Conservation (phyloP, 2,888 invertebrate species). For the Watsonalla cultraria region DNA sequence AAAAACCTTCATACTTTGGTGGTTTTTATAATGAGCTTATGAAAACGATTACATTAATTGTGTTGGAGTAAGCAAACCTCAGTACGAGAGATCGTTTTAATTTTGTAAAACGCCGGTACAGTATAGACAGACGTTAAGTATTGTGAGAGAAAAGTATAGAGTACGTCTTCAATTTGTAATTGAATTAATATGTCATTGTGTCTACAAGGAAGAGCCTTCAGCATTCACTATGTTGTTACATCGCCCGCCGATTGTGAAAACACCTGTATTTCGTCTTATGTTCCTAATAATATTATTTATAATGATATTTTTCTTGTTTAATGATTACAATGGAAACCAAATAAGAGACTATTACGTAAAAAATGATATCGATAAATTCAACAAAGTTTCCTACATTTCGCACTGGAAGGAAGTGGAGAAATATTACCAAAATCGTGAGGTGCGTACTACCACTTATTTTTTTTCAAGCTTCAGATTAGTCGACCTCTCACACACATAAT, state of each 20-base stretch:
- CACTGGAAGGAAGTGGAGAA: constrained; percentile 12
- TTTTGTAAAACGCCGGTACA: too few relatives aligned
- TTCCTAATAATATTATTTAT: neutral
- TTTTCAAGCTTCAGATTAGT: neutral
- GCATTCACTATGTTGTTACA: neutral
- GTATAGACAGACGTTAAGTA: too few relatives aligned
- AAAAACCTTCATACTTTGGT: too few relatives aligned
- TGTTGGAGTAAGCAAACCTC: too few relatives aligned
- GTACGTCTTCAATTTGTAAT: neutral
- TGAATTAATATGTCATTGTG: too few relatives aligned
- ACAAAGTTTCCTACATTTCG: neutral
- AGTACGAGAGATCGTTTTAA: too few relatives aligned
- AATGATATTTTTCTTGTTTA: neutral
- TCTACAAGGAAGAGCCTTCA: neutral
- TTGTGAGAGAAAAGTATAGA: too few relatives aligned
- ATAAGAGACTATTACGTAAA: neutral
- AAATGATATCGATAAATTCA: neutral
- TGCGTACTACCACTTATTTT: constrained; percentile 14
- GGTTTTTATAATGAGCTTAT: too few relatives aligned
- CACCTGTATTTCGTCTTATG: neutral
- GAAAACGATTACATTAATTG: too few relatives aligned
- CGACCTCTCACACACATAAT: too few relatives aligned
- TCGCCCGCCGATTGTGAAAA: neutral
- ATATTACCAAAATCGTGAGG: constrained; percentile 32
- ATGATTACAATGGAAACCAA: neutral